A percentile compares a stretch with the other conserved stretches of the same genome.
Conservation (phyloP, 2,888 invertebrate species). For the Periphyllus acericola region DNA sequence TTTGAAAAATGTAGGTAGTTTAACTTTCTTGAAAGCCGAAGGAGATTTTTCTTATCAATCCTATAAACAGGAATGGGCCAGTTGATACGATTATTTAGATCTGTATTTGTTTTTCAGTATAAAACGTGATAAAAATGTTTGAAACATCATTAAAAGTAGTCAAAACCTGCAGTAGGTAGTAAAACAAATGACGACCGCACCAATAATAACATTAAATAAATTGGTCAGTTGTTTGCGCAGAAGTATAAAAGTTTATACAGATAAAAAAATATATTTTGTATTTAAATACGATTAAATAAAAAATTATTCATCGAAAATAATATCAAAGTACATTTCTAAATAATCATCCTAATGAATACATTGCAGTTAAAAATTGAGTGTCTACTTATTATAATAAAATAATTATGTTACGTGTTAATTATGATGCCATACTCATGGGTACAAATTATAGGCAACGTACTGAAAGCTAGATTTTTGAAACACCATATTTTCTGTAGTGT, state of each 20-base stretch:
- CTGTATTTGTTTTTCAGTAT: background rate
- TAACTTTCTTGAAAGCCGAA: background rate
- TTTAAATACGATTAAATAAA: background rate
- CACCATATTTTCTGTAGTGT: no score
- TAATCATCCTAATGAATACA: background rate
- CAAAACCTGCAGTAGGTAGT: background rate
- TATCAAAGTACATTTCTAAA: background rate
- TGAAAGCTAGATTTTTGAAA: no score
- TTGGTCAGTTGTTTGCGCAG: background rate
- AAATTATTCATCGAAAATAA: background rate
- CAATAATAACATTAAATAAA: background rate
- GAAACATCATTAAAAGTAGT: background rate
- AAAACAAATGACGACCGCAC: background rate
- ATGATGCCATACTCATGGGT: no score
- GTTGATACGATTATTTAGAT: background rate
- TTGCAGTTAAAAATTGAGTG: no score
- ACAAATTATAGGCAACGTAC: no score
- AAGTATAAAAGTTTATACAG: background rate
- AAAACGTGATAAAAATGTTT: background rate
- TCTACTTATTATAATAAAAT: no score
- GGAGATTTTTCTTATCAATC: background rate
- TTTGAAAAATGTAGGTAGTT: background rate
- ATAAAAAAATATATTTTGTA: background rate
- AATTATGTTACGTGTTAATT: no score
- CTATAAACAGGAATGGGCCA: background rate